Evolutionary conservation across 2,888 invertebrate species (phyloP).

Genomic region (Lysandra bellargus): DNA sequence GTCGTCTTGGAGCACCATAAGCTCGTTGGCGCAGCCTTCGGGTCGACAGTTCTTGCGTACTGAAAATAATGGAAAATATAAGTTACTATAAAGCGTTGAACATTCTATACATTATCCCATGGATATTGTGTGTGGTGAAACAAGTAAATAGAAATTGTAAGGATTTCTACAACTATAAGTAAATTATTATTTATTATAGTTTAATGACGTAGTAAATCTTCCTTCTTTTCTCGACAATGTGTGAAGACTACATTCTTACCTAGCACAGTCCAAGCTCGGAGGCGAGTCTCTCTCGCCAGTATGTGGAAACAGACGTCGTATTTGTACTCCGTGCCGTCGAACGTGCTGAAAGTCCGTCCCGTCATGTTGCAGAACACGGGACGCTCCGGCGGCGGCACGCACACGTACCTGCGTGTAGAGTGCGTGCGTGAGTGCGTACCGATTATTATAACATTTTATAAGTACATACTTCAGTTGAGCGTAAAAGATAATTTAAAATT

Average conservation of each 20-base stretch:
- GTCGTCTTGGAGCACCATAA: constrained; percentile 83
- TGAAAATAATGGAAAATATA: constrained; percentile 46
- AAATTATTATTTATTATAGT: no score
- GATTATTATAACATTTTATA: no score
- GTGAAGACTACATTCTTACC: constrained; percentile 58
- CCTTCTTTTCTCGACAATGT: no score
- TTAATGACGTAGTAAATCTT: no score
- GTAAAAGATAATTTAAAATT: no score
- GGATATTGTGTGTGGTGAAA: not conserved
- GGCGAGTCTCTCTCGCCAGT: constrained; percentile 84
- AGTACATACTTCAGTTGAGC: no score
- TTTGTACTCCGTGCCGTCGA: constrained; percentile 88
- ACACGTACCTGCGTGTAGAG: constrained; percentile 76
- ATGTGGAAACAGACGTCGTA: constrained; percentile 91
- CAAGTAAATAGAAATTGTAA: no score
- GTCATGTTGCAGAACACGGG: constrained; percentile 86
- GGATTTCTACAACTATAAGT: no score
- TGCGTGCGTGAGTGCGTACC: not conserved
- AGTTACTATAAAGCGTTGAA: not conserved
- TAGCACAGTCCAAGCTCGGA: constrained; percentile 85
- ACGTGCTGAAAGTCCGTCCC: constrained; percentile 88
- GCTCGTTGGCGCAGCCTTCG: constrained; percentile 81
- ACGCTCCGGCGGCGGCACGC: constrained; percentile 82
- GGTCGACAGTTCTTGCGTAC: constrained; percentile 84
- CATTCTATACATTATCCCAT: no score